Evolutionary conservation across 2,888 invertebrate species (phyloP).

Genomic region (Choristoneura rosaceana): DNA sequence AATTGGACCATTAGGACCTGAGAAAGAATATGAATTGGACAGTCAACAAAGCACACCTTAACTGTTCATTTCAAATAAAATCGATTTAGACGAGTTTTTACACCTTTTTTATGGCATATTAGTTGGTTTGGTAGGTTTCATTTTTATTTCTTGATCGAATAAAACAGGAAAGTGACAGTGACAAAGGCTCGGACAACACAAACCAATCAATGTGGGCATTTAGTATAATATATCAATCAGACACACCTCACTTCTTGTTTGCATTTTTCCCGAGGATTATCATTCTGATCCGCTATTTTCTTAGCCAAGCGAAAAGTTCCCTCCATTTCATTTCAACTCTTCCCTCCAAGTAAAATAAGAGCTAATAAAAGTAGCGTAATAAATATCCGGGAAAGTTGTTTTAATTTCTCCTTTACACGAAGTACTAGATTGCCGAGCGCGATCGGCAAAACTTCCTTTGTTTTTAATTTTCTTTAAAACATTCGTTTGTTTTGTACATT

Average conservation of each 20-base stretch:
- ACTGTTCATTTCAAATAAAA: conserved; percentile 1
- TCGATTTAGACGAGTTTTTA: background rate
- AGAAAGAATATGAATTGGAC: conserved; percentile 9
- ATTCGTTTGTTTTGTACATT: conserved; percentile 79
- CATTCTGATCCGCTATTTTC: conserved; percentile 26
- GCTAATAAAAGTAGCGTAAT: conserved; percentile 80
- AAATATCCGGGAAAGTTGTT: conserved; percentile 84
- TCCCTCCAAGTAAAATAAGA: conserved; percentile 65
- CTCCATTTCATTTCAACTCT: conserved; percentile 68
- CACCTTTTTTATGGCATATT: background rate
- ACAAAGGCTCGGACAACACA: background rate
- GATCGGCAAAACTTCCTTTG: conserved; percentile 81
- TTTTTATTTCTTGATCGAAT: background rate
- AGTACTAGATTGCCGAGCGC: conserved; percentile 77
- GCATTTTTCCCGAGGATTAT: background rate
- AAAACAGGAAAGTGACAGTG: background rate
- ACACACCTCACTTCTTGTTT: background rate
- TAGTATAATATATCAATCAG: background rate
- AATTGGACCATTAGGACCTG: conserved; percentile 14
- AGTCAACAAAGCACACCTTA: background rate
- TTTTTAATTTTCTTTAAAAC: conserved; percentile 86
- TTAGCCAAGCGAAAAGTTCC: conserved; percentile 54
- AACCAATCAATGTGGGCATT: background rate
- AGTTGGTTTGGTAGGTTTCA: background rate
- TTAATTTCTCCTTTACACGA: conserved; percentile 84